Evolutionary conservation across 2,888 invertebrate genomes (phyloP).

Genomic region (Synergus gifuensis): DNA sequence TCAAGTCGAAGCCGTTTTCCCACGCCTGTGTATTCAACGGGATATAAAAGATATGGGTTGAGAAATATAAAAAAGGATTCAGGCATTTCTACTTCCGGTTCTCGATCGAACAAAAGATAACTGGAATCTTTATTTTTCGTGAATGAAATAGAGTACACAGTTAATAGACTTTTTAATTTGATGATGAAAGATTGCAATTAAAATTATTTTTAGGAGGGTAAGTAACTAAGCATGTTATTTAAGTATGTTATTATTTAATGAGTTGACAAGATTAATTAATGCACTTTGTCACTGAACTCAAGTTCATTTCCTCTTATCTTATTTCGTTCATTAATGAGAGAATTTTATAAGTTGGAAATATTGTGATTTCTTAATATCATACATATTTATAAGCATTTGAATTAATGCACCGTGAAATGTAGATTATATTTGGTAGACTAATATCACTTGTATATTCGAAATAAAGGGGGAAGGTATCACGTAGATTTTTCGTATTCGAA

Average conservation of each 20-base stretch:
- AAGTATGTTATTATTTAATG: too few species aligned
- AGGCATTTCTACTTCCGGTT: slow-evolving; percentile 18
- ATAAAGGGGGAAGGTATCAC: too few species aligned
- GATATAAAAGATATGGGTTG: slow-evolving; percentile 48
- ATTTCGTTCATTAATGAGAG: not conserved
- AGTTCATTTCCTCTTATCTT: not conserved
- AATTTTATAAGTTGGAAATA: too few species aligned
- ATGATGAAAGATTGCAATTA: not conserved
- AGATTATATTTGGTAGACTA: not conserved
- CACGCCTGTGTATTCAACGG: slow-evolving; percentile 36
- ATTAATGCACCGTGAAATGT: not conserved
- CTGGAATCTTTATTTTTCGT: slow-evolving; percentile 45
- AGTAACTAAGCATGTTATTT: not conserved
- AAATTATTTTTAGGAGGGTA: not conserved
- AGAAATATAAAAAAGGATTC: slow-evolving; percentile 36
- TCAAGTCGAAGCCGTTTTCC: slow-evolving; percentile 28
- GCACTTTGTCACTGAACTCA: not conserved
- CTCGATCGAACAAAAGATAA: slow-evolving; percentile 40
- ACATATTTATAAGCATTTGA: not conserved
- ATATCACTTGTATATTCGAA: not conserved
- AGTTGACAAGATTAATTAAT: not conserved
- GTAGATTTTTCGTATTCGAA: not conserved
- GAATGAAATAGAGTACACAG: not conserved
- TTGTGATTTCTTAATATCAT: not conserved
- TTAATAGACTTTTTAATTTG: not conserved